Percentiles rank a stretch among this genome's conserved stretches.
Conservation (phyloP, 2,888 invertebrate genomes). For the Anoplius nigerrimus region DNA sequence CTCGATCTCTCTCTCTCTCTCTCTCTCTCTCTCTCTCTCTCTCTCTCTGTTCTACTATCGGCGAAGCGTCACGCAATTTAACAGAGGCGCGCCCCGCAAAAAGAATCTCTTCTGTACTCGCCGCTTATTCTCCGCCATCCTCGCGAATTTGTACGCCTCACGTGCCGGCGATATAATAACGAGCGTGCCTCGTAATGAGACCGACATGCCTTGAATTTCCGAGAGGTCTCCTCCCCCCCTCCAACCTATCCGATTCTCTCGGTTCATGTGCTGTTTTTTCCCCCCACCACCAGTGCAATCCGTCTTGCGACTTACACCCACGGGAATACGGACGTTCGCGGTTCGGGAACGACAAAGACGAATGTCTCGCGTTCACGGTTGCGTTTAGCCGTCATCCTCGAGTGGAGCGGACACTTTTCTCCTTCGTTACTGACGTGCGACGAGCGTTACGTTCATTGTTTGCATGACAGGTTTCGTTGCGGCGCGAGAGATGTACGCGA, state of each 20-base stretch:
- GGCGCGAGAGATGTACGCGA: not conserved
- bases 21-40: not conserved
- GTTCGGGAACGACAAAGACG: not conserved
- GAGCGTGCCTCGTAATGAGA: constrained; percentile 42
- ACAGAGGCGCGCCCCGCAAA: not conserved
- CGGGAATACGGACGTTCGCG: constrained; percentile 5
- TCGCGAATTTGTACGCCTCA: constrained; percentile 37
- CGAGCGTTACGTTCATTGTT: not conserved
- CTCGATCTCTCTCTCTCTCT: constrained; percentile 5
- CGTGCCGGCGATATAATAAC: constrained; percentile 58
- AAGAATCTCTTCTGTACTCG: constrained; percentile 13
- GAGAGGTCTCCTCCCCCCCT: constrained; percentile 28
- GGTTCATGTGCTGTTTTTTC: constrained; percentile 21
- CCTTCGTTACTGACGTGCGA: not conserved
- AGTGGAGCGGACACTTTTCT: not conserved
- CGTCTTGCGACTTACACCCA: constrained; percentile 34
- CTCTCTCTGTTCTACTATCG: constrained; percentile 1
- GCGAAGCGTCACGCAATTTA: too few species aligned
- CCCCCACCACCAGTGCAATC: constrained; percentile 24
- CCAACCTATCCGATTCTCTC: constrained; percentile 10
- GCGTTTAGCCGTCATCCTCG: not conserved
- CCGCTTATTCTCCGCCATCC: not conserved
- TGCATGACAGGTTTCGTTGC: not conserved
- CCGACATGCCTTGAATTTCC: constrained; percentile 47
- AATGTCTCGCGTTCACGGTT: not conserved